Percentiles rank a stretch among this genome's conserved stretches.
Conservation (phyloP, 2,113 vertebrate genomes). For the Pristiophorus japonicus region DNA sequence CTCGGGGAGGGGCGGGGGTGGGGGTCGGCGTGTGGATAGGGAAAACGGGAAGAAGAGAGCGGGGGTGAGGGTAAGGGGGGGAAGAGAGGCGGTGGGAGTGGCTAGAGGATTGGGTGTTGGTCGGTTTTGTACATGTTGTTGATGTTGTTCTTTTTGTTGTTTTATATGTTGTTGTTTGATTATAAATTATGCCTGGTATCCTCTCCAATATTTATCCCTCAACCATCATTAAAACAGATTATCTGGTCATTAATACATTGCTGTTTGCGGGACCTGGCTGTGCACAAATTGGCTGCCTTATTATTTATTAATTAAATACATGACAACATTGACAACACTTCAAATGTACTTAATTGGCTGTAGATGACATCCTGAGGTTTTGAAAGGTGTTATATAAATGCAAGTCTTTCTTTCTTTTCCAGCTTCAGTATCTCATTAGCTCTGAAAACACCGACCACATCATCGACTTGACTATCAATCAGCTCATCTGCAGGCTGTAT, state of each 20-base stretch:
- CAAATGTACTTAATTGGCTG: background rate
- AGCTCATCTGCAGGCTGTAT: background rate
- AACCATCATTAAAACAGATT: background rate
- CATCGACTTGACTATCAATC: background rate
- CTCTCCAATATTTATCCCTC: background rate
- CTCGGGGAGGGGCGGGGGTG: too few species aligned
- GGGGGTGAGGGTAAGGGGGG: too few species aligned
- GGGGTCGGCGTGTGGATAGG: too few species aligned
- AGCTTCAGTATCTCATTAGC: background rate
- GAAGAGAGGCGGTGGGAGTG: too few species aligned
- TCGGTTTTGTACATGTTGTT: too few species aligned
- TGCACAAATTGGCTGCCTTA: background rate
- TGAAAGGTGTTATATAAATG: background rate
- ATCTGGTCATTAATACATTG: background rate
- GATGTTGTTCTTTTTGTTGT: too few species aligned
- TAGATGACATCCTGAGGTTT: background rate
- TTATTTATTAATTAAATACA: too few species aligned
- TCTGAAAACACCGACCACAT: background rate
- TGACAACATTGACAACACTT: background rate
- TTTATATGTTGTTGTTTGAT: too few species aligned
- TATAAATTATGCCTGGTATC: background rate
- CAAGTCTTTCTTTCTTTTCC: background rate
- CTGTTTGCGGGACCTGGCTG: background rate
- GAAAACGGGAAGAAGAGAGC: too few species aligned
- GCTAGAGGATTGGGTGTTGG: too few species aligned